Percentiles rank a stretch among this genome's conserved stretches.
phyloP scores from a whole-genome alignment of 2,888 invertebrate genomes.

The Polylopha cassiicola region DNA sequence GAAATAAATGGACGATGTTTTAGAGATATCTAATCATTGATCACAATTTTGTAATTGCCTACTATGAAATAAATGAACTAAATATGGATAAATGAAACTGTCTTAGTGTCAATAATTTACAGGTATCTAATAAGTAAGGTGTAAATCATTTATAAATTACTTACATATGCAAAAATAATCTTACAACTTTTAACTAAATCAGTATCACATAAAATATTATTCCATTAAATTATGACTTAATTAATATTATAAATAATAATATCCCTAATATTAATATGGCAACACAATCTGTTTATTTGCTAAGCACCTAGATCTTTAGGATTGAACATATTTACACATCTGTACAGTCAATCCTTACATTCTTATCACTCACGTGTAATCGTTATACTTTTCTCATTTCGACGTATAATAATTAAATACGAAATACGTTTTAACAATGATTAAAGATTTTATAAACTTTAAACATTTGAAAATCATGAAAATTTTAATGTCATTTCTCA shows the following conservation, averaged over 20 bases:
- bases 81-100: too few species aligned
- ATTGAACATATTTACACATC: slow-evolving; percentile 67
- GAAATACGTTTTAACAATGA: slow-evolving; percentile 53
- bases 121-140: too few species aligned
- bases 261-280: slow-evolving; percentile 75
- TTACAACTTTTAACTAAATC: slow-evolving; percentile 47
- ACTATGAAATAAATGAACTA: too few species aligned
- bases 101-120: slow-evolving; percentile 1
- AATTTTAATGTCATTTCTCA: slow-evolving; percentile 30
- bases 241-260: slow-evolving; percentile 71
- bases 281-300: slow-evolving; percentile 73
- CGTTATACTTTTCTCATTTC: slow-evolving; percentile 52
- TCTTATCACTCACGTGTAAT: slow-evolving; percentile 43
- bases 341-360: slow-evolving; percentile 57
- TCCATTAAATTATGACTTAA: slow-evolving; percentile 69
- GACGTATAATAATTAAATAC: slow-evolving; percentile 58
- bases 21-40: too few species aligned
- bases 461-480: slow-evolving; percentile 8
- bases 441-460: slow-evolving; percentile 43
- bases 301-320: slow-evolving; percentile 72
- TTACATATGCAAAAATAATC: slow-evolving; percentile 13
- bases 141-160: slow-evolving; percentile 16
- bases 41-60: too few species aligned
- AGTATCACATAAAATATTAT: slow-evolving; percentile 71
- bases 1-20: too few species aligned